Evolutionary conservation across 2,888 invertebrate genomes (phyloP).

Genomic region (Catocala sponsa): DNA sequence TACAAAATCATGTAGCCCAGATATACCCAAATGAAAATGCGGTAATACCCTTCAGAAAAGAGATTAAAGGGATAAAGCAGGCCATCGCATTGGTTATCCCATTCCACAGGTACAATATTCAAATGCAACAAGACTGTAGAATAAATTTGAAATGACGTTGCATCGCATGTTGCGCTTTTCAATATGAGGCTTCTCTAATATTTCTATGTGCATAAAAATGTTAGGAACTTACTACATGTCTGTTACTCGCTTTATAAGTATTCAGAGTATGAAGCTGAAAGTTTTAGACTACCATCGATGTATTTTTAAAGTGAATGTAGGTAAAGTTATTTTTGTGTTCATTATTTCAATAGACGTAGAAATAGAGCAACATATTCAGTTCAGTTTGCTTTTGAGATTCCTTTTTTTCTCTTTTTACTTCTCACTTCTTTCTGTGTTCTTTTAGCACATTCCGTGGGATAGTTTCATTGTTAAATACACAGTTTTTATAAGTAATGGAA

Average conservation of each 20-base stretch:
- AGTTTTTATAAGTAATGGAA: too few relatives aligned
- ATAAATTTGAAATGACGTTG: background rate
- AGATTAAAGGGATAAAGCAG: too few relatives aligned
- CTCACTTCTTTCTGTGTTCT: too few relatives aligned
- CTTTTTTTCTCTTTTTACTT: too few relatives aligned
- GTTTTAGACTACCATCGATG: constrained; percentile 22
- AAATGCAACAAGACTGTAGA: background rate
- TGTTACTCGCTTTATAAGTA: constrained; percentile 40
- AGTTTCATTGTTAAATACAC: too few relatives aligned
- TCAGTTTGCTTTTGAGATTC: background rate
- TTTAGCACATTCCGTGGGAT: too few relatives aligned
- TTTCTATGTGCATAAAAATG: constrained; percentile 5
- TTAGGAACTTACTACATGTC: constrained; percentile 24
- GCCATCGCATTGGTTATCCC: background rate
- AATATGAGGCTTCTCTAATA: constrained; percentile 20
- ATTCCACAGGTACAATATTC: background rate
- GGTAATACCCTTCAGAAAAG: too few relatives aligned
- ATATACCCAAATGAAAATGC: too few relatives aligned
- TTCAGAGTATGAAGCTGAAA: constrained; percentile 17
- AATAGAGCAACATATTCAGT: background rate
- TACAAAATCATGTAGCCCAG: too few relatives aligned
- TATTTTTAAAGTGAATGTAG: constrained; percentile 18
- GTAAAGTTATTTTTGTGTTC: background rate
- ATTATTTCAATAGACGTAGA: background rate
- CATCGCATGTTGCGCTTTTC: background rate